Conservation (phyloP, 35 echinoderm and acorn worm genomes). For the Nesometra sesokonis region DNA sequence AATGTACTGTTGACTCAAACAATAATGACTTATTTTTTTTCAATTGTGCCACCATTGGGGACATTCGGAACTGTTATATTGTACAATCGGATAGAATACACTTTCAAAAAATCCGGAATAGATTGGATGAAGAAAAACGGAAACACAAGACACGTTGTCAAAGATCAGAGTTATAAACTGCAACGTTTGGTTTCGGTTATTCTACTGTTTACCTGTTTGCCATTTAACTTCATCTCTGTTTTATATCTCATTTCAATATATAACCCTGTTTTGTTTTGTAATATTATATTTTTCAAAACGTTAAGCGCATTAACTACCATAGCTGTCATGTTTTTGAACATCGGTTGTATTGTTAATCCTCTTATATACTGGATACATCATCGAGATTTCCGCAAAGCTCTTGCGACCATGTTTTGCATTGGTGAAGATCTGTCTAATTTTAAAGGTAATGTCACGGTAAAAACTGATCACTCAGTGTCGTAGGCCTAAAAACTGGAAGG, state of each 20-base stretch:
- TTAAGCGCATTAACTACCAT: too few species aligned
- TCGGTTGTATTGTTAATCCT: too few species aligned
- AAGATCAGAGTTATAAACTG: neutral
- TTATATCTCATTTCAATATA: neutral
- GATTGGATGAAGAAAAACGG: neutral
- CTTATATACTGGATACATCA: too few species aligned
- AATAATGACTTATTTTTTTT: neutral
- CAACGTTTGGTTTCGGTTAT: neutral
- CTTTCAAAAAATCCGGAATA: neutral
- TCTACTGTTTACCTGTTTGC: neutral
- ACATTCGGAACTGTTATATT: neutral
- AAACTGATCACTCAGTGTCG: too few species aligned
- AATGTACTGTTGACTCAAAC: neutral
- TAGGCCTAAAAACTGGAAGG: too few species aligned
- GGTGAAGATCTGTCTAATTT: too few species aligned
- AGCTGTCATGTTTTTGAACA: too few species aligned
- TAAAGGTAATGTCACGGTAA: too few species aligned
- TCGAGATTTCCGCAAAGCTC: too few species aligned
- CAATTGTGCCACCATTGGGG: neutral
- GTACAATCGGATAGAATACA: neutral
- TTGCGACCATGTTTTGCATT: too few species aligned
- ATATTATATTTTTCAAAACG: neutral
- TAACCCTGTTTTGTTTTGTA: neutral
- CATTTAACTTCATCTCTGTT: neutral
- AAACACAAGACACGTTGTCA: neutral